Conservation (phyloP, 2,113 vertebrate genomes). For the Passer montanus region DNA sequence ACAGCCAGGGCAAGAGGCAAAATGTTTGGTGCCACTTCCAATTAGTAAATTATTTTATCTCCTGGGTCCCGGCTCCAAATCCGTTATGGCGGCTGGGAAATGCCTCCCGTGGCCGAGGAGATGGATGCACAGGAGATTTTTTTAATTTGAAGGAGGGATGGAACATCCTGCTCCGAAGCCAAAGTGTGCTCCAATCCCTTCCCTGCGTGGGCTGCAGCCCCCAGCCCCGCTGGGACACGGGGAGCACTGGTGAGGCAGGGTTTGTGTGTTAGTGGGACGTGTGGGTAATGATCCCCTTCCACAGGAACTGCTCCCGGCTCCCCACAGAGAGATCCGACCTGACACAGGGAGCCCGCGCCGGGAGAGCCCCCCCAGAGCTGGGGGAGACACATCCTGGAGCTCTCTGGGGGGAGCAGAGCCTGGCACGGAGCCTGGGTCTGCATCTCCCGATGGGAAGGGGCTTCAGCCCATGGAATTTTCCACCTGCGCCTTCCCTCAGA, state of each 20-base stretch:
- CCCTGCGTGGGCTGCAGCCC: background rate
- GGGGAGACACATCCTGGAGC: fast-evolving
- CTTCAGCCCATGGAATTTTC: fast-evolving
- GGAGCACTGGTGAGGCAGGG: background rate
- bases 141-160: conserved; percentile 40
- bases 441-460: background rate
- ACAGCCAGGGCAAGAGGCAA: conserved; percentile 70
- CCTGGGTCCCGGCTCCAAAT: conserved; percentile 24
- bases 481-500: background rate
- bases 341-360: fast-evolving
- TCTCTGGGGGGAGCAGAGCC: background rate
- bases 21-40: conserved; percentile 74
- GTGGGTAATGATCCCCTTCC: background rate
- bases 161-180: background rate
- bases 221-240: background rate
- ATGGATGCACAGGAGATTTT: conserved; percentile 61
- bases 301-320: background rate
- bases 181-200: background rate
- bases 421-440: fast-evolving
- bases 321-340: background rate
- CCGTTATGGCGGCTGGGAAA: conserved; percentile 39
- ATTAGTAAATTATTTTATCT: conserved; percentile 74
- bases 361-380: background rate
- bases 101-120: conserved; percentile 24
- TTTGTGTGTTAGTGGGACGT: background rate